phyloP scores from a whole-genome alignment of 2,113 vertebrate genomes.

The Panthera uncia region DNA sequence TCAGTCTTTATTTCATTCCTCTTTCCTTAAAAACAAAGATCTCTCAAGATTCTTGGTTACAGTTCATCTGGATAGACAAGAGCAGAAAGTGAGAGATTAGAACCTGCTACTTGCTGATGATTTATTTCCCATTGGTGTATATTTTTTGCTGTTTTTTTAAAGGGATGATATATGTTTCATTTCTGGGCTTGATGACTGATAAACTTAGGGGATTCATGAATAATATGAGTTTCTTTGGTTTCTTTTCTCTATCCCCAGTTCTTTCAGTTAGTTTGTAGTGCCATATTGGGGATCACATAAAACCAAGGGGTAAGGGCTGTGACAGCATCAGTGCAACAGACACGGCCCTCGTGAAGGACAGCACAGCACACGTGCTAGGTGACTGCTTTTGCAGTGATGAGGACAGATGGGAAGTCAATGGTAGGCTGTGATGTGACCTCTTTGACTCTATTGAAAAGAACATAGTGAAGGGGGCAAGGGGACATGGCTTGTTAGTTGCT shows the following conservation, averaged over 20 bases:
- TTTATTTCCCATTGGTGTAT: background rate
- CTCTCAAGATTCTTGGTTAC: background rate
- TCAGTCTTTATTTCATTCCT: background rate
- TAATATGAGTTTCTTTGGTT: background rate
- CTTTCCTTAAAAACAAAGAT: background rate
- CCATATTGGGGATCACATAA: background rate
- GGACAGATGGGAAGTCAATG: background rate
- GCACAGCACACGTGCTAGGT: accelerated
- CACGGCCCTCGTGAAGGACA: background rate
- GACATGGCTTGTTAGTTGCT: background rate
- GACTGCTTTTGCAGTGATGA: background rate
- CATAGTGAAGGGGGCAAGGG: background rate
- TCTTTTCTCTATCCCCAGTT: background rate
- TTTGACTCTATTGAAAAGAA: background rate
- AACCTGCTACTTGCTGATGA: background rate
- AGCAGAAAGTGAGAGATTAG: background rate
- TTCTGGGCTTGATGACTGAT: background rate
- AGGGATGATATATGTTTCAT: background rate
- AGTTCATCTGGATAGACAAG: background rate
- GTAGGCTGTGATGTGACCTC: background rate
- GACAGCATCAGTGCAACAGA: background rate
- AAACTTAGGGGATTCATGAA: background rate
- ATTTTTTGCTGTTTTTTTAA: background rate
- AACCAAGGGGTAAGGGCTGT: background rate
- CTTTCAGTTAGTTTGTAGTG: background rate